phyloP scores from a whole-genome alignment of 2,113 vertebrate genomes.

The Abramis brama region DNA sequence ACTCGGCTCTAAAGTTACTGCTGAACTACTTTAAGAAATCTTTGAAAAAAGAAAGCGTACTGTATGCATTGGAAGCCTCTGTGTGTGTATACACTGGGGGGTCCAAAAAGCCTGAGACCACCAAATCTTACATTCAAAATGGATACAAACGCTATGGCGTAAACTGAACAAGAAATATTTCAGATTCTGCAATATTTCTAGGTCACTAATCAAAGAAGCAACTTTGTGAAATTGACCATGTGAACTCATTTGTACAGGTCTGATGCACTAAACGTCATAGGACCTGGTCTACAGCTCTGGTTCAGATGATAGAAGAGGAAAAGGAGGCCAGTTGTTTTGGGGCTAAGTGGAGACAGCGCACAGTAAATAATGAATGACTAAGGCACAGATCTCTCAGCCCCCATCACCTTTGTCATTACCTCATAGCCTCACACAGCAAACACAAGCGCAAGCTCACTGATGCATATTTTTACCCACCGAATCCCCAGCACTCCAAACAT shows the following conservation, averaged over 20 bases:
- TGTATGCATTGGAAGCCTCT: not conserved
- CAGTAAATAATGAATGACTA: slow-evolving; percentile 76
- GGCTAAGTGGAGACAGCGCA: slow-evolving; percentile 67
- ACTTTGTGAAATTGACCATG: slow-evolving; percentile 58
- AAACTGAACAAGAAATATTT: not conserved
- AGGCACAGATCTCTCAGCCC: slow-evolving; percentile 69
- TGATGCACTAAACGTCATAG: slow-evolving; percentile 60
- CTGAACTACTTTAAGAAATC: slow-evolving; percentile 43
- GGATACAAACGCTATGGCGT: not conserved
- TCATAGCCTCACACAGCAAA: slow-evolving; percentile 50
- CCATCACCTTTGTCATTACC: slow-evolving; percentile 58
- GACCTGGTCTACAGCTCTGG: slow-evolving; percentile 48
- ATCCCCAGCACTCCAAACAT: slow-evolving; percentile 47
- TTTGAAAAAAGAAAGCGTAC: not conserved
- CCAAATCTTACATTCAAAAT: not conserved
- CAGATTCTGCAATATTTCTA: not conserved
- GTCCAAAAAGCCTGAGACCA: not conserved
- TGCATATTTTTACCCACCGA: slow-evolving; percentile 69
- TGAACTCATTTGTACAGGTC: not conserved
- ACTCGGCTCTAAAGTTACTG: not conserved
- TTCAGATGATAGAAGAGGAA: slow-evolving; percentile 65
- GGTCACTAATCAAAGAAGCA: slow-evolving; percentile 21
- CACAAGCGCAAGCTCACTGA: slow-evolving; percentile 59
- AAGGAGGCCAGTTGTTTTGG: slow-evolving; percentile 77
- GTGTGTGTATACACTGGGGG: not conserved